A percentile compares a stretch with the other conserved stretches of the same genome.
Conservation (phyloP, 1,140 invertebrate genomes). For the Neuroterus valhalla region DNA sequence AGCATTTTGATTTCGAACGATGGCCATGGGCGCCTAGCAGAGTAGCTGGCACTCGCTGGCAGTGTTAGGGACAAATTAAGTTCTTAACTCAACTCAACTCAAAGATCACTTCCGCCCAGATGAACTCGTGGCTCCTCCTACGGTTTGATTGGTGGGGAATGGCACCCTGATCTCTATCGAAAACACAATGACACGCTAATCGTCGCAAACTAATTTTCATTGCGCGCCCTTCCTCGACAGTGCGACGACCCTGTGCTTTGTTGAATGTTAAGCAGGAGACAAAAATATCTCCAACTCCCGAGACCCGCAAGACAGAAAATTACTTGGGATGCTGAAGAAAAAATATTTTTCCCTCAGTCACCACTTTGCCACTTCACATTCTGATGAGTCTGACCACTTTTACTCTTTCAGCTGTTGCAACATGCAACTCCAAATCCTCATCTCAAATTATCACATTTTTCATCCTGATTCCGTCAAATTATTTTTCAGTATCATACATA, state of each 20-base stretch:
- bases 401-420: conserved; percentile 17
- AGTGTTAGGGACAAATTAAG: conserved; percentile 65
- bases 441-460: not conserved
- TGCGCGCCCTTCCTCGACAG: conserved; percentile 48
- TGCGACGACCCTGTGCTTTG: conserved; percentile 36
- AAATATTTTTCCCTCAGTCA: conserved; percentile 19
- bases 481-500: not conserved
- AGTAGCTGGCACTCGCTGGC: too few relatives aligned
- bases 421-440: not conserved
- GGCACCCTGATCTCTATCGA: conserved; percentile 47
- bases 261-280: conserved; percentile 17
- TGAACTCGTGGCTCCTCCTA: conserved; percentile 67
- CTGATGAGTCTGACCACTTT: conserved; percentile 18
- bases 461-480: not conserved
- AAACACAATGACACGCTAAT: conserved; percentile 54
- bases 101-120: conserved; percentile 71
- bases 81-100: conserved; percentile 66
- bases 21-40: not conserved
- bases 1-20: conserved; percentile 23
- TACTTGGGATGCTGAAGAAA: not conserved
- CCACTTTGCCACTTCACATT: conserved; percentile 19
- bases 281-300: conserved; percentile 4
- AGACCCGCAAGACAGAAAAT: not conserved
- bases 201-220: conserved; percentile 54
- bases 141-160: conserved; percentile 58